phyloP scores from a whole-genome alignment of 2,797 vertebrate species.

The Protonibea diacanthus region DNA sequence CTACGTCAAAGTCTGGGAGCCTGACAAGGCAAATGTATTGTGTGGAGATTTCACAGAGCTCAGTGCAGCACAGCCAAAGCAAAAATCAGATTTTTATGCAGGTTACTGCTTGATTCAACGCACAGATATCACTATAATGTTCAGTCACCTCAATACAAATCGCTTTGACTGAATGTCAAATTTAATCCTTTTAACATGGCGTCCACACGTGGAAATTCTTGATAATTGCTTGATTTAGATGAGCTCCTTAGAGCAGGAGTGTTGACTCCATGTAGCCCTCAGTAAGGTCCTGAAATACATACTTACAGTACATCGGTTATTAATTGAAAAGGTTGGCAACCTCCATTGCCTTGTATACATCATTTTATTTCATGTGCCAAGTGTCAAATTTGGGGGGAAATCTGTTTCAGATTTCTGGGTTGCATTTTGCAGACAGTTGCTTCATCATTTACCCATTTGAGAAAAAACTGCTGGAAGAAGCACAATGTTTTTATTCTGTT shows the following conservation, averaged over 20 bases:
- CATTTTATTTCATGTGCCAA: no score
- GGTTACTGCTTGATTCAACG: conserved; percentile 3
- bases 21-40: conserved; percentile 25
- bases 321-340: no score
- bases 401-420: no score
- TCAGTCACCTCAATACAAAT: background rate
- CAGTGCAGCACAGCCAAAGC: conserved; percentile 10
- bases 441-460: no score
- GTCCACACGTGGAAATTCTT: background rate
- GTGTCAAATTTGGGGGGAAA: no score
- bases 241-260: background rate
- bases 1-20: conserved; percentile 7
- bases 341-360: no score
- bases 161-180: background rate
- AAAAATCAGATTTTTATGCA: background rate
- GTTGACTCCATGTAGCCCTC: background rate
- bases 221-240: background rate
- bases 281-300: background rate
- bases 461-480: background rate
- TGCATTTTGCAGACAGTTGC: no score
- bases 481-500: background rate
- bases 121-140: background rate
- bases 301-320: no score
- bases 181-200: background rate
- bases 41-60: conserved; percentile 26